Evolutionary conservation across 2,797 vertebrate genomes (phyloP).

Genomic region (Acridotheres tristis): DNA sequence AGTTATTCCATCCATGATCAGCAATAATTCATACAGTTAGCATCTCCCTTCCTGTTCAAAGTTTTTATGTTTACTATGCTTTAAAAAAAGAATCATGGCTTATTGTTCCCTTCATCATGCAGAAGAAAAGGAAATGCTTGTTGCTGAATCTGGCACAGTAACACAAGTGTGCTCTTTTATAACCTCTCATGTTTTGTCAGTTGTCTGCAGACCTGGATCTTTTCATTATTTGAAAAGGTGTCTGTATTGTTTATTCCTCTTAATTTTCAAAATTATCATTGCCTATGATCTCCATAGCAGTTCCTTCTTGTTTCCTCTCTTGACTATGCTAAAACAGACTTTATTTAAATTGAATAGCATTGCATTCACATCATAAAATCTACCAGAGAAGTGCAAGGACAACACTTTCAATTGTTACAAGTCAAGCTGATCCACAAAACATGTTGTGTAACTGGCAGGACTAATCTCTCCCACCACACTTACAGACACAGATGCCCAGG

Average conservation of each 20-base stretch:
- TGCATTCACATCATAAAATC: neutral
- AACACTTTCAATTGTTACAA: neutral
- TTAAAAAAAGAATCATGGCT: neutral
- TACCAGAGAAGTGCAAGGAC: neutral
- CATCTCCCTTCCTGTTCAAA: neutral
- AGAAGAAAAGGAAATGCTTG: neutral
- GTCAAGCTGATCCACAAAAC: constrained; percentile 8
- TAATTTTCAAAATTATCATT: neutral
- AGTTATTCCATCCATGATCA: neutral
- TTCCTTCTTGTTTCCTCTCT: neutral
- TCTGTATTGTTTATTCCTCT: neutral
- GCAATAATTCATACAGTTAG: neutral
- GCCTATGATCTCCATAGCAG: neutral
- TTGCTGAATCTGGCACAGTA: neutral
- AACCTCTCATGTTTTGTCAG: neutral
- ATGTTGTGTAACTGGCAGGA: neutral
- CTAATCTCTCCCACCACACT: constrained; percentile 18
- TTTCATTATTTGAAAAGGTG: neutral
- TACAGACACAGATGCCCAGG: constrained; percentile 29
- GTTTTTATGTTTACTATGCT: neutral
- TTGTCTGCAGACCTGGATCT: neutral
- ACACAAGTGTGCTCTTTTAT: neutral
- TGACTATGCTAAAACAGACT: neutral
- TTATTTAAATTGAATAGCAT: neutral
- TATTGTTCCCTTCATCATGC: neutral